These are phyloP conservation scores for Leptopilina drosophilae DNA, from an alignment of 2,888 invertebrate species.

Conservation along the genomic window DNA sequence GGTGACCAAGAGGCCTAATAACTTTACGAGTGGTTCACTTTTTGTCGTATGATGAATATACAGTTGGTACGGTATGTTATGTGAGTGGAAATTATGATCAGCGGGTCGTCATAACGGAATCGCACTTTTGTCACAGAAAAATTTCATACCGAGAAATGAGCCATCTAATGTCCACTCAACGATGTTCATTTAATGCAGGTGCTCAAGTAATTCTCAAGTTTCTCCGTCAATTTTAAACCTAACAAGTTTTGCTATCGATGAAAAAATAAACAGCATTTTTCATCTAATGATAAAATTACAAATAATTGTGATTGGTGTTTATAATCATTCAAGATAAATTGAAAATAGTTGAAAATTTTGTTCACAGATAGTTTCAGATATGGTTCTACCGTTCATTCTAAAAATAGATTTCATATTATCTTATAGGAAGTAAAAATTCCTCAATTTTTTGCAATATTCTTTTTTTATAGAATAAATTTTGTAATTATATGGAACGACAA, in stretches of 20 bases:
- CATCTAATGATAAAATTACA: neutral
- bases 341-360: slow-evolving; percentile 2
- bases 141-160: slow-evolving; percentile 35
- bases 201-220: slow-evolving; percentile 31
- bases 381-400: too few relatives aligned
- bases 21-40: slow-evolving; percentile 61
- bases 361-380: too few relatives aligned
- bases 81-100: slow-evolving; percentile 47
- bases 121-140: slow-evolving; percentile 40
- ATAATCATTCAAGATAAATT: neutral
- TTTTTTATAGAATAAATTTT: neutral
- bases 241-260: slow-evolving; percentile 1
- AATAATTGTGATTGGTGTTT: neutral
- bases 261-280: neutral
- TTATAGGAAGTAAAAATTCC: neutral
- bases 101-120: slow-evolving; percentile 52
- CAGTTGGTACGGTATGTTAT: slow-evolving; percentile 40
- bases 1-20: slow-evolving; percentile 68
- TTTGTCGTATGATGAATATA: slow-evolving; percentile 47
- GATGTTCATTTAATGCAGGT: slow-evolving; percentile 41
- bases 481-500: slow-evolving; percentile 31
- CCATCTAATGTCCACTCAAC: slow-evolving; percentile 37
- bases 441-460: neutral
- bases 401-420: too few relatives aligned
- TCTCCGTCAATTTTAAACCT: slow-evolving; percentile 36